phyloP scores from a whole-genome alignment of 1,140 invertebrate species.

The Sinella curviseta region DNA sequence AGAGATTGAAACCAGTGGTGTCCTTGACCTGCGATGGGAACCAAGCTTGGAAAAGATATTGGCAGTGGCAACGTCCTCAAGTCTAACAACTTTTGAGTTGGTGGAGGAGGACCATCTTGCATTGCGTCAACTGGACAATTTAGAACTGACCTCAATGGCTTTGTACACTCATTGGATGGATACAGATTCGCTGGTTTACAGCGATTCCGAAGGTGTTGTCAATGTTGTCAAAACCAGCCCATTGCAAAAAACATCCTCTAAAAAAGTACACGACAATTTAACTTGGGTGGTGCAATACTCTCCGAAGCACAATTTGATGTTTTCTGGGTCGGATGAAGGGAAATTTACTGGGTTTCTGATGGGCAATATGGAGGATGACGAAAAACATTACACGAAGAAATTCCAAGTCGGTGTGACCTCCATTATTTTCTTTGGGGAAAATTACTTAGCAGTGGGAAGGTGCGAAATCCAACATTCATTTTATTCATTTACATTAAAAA shows the following conservation, averaged over 20 bases:
- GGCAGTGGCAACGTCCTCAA: constrained; percentile 33
- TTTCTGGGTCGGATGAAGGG: constrained; percentile 45
- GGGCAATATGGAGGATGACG: constrained; percentile 11
- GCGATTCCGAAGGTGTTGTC: constrained; percentile 38
- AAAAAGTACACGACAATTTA: constrained; percentile 32
- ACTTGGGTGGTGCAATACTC: constrained; percentile 44
- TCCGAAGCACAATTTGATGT: constrained; percentile 31
- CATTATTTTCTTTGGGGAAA: constrained; percentile 31
- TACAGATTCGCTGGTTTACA: constrained; percentile 28
- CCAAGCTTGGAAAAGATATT: constrained; percentile 28
- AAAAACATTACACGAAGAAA: constrained; percentile 34
- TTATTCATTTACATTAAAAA: no score
- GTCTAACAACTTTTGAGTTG: not conserved
- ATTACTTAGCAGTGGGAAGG: constrained; percentile 46
- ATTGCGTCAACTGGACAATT: not conserved
- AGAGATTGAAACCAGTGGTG: constrained; percentile 21
- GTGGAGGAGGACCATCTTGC: not conserved
- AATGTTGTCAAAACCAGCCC: not conserved
- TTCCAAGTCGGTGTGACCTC: constrained; percentile 46
- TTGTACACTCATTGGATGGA: constrained; percentile 45
- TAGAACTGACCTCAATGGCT: constrained; percentile 30
- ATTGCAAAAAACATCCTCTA: not conserved
- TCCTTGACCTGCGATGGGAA: constrained; percentile 46
- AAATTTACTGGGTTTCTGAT: constrained; percentile 39
- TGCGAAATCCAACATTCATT: constrained; percentile 8